These are phyloP conservation scores for Caradrina clavipalpis DNA, from an alignment of 2,888 invertebrate species.

Conservation along the genomic window DNA sequence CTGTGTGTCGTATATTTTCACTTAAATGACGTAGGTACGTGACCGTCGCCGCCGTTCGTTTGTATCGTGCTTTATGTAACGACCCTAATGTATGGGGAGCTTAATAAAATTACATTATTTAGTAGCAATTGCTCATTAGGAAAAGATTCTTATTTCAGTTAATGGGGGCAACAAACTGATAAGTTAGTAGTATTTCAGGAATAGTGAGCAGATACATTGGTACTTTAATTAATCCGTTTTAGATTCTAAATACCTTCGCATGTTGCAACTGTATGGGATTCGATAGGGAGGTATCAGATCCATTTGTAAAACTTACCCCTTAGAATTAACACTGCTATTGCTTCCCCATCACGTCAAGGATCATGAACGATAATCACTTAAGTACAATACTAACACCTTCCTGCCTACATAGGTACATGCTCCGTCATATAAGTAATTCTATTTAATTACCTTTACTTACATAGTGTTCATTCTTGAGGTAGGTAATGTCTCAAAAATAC, in stretches of 20 bases:
- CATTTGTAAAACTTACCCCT: conserved; percentile 49
- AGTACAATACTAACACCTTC: conserved; percentile 44
- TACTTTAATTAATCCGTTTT: conserved; percentile 2
- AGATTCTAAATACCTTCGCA: neutral
- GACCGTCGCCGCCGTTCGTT: conserved; percentile 84
- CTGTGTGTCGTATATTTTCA: conserved; percentile 89
- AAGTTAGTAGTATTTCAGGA: conserved; percentile 34
- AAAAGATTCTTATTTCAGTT: conserved; percentile 46
- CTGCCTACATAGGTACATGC: conserved; percentile 33
- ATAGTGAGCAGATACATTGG: conserved; percentile 7
- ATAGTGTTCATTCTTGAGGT: conserved; percentile 37
- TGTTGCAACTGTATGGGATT: neutral
- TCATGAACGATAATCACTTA: conserved; percentile 56
- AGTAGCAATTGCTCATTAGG: conserved; percentile 51
- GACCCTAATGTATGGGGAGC: conserved; percentile 58
- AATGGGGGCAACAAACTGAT: conserved; percentile 40
- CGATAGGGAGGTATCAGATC: conserved; percentile 38
- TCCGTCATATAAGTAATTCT: conserved; percentile 43
- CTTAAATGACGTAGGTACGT: conserved; percentile 89
- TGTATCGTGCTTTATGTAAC: conserved; percentile 74
- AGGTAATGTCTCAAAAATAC: conserved; percentile 51
- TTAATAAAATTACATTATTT: conserved; percentile 54
- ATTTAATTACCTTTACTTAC: conserved; percentile 42
- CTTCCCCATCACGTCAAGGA: conserved; percentile 52
- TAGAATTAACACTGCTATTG: conserved; percentile 57